Evolutionary conservation across 2,113 vertebrate genomes (phyloP).

Genomic region (Pygoscelis adeliae): DNA sequence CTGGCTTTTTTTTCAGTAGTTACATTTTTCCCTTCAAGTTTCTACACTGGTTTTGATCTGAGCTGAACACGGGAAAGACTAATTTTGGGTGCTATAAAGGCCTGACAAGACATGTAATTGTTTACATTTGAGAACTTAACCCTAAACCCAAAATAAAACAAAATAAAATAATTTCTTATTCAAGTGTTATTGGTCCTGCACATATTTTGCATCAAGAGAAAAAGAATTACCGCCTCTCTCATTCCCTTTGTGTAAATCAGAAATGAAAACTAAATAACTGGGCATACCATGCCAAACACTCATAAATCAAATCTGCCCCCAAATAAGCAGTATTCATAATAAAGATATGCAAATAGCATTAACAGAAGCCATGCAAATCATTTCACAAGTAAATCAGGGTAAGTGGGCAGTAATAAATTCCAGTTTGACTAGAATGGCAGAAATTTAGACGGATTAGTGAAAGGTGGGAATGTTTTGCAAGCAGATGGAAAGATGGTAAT

Average conservation of each 20-base stretch:
- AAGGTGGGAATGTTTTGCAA: constrained; percentile 70
- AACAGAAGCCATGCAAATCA: constrained; percentile 70
- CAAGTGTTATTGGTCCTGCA: background rate
- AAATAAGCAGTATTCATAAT: constrained; percentile 73
- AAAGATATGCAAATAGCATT: constrained; percentile 72
- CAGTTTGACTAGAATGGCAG: constrained; percentile 70
- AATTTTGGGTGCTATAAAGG: constrained; percentile 6
- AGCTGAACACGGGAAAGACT: background rate
- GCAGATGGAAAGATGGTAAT: constrained; percentile 64
- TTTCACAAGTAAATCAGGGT: constrained; percentile 72
- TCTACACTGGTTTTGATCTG: background rate
- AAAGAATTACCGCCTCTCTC: constrained; percentile 7
- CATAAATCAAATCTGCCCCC: constrained; percentile 70
- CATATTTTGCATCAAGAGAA: background rate
- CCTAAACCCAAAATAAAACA: background rate
- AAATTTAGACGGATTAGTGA: constrained; percentile 72
- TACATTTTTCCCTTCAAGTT: background rate
- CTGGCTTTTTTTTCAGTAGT: background rate
- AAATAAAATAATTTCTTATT: background rate
- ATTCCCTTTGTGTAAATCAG: constrained; percentile 62
- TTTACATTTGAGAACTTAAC: background rate
- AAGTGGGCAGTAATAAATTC: constrained; percentile 76
- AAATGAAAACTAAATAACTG: constrained; percentile 67
- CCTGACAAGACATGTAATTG: background rate
- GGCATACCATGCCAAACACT: constrained; percentile 56